Base-by-base conservation (phyloP, 2,113 vertebrate genomes). In the Microcebus griseorufus region DNA sequence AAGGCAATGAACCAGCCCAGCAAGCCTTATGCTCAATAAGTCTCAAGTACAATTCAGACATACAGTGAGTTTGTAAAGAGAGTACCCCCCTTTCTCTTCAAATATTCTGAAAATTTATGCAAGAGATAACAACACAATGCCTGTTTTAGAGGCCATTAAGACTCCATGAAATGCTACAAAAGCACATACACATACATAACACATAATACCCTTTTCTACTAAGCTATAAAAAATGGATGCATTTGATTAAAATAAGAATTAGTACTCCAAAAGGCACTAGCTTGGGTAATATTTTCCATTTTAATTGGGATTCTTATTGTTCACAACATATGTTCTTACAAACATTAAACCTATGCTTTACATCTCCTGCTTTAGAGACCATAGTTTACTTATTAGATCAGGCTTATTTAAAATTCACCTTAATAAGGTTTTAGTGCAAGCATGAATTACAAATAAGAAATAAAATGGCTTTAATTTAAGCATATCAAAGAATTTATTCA, bases 201-300 rank as follows among this genome's bases (percentile, higher is more conserved):
- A 85, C n/a, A 94, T 86, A 95, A 90, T 95, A 89, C 3, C 4
- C 27, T 82, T 92, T 92, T 83, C 48, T 92, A 82, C 13, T 86
- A 88, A 92, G 51, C 70, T 92, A n/a, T 88, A 90, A 80, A 75
- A 94, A 91, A 90, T 75, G 37, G 9, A 93, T 81, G 1, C 6
- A 87, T 80, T 96, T 96, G 78, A 93, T 95, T 94, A 96, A 97
- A 94, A 53, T 83, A 94, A 96, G 82, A 91, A 95, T 91, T 79
- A 91, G n/a, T 89, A 55, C 29, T 96, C 51, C 7, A 72, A 83
- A 83, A 95, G 37, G 48, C 34, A 92, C 62, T 60, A 65, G 55
- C 37, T 83, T 82, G n/a, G 58, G 45, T 89, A 93, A 90, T 92
- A 93, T 34, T 97, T 98, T 88, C 69, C 29, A 45, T 97, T 95